These are phyloP conservation scores for Rhabditoides inermis DNA, from an alignment of 2,888 invertebrate species.

Conservation along the genomic window DNA sequence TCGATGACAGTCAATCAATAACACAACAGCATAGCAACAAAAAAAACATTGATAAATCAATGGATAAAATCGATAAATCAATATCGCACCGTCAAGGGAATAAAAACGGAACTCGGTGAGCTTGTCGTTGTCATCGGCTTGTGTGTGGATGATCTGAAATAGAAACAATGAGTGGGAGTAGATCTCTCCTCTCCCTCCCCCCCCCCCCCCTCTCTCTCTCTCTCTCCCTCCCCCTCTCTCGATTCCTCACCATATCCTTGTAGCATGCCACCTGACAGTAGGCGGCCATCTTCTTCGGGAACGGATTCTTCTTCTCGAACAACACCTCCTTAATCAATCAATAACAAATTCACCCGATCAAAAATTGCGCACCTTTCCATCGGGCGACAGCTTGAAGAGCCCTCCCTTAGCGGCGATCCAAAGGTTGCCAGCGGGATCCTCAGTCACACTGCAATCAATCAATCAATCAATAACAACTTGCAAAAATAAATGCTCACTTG, in stretches of 20 bases:
- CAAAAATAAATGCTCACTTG: too few relatives aligned
- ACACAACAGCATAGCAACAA: background rate
- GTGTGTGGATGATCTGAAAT: constrained; percentile 43
- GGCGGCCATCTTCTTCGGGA: constrained; percentile 45
- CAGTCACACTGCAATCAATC: background rate
- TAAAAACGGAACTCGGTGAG: constrained; percentile 36
- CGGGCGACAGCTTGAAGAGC: constrained; percentile 46
- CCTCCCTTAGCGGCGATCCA: constrained; percentile 48
- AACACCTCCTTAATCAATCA: too few relatives aligned
- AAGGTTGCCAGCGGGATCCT: background rate
- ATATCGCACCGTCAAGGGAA: constrained; percentile 23
- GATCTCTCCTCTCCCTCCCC: background rate
- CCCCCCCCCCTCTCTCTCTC: background rate
- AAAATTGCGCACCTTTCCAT: constrained; percentile 19
- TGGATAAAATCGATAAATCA: too few relatives aligned
- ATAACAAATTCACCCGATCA: too few relatives aligned
- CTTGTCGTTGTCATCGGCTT: constrained; percentile 30
- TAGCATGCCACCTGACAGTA: constrained; percentile 43
- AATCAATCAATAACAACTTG: too few relatives aligned
- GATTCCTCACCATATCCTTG: constrained; percentile 38
- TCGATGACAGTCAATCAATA: too few relatives aligned
- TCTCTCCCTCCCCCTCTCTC: background rate
- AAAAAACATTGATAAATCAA: background rate
- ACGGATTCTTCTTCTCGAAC: constrained; percentile 36
- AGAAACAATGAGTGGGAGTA: background rate